Evolutionary conservation across 2,797 vertebrate genomes (phyloP).

Genomic region (Crenichthys baileyi): DNA sequence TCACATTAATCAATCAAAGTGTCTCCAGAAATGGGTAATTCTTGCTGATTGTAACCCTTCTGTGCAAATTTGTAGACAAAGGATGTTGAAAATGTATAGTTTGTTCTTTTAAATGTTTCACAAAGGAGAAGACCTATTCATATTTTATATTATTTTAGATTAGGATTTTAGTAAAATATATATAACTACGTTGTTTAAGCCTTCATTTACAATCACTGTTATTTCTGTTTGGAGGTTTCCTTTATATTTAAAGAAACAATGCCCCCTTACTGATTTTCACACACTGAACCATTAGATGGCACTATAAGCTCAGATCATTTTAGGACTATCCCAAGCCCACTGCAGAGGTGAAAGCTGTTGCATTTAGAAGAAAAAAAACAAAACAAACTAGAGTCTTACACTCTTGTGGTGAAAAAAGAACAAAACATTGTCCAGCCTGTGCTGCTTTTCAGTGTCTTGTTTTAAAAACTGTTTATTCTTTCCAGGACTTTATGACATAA

Average conservation of each 20-base stretch:
- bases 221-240: neutral
- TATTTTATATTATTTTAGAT: neutral
- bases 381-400: constrained; percentile 56
- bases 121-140: neutral
- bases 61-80: neutral
- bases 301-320: constrained; percentile 54
- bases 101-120: neutral
- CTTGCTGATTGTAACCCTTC: neutral
- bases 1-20: constrained; percentile 53
- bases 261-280: neutral
- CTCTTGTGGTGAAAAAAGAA: constrained; percentile 62
- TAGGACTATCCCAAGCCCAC: neutral
- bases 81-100: neutral
- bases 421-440: neutral
- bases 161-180: neutral
- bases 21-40: constrained; percentile 1
- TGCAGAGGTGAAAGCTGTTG: neutral
- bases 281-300: constrained; percentile 73
- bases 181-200: neutral
- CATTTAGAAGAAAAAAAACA: constrained; percentile 8
- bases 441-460: neutral
- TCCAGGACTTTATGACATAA: constrained; percentile 2
- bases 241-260: constrained; percentile 1
- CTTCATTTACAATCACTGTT: neutral
- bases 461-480: constrained; percentile 15